Conservation (phyloP, 2,113 vertebrate genomes). For the Ptilonorhynchus violaceus region DNA sequence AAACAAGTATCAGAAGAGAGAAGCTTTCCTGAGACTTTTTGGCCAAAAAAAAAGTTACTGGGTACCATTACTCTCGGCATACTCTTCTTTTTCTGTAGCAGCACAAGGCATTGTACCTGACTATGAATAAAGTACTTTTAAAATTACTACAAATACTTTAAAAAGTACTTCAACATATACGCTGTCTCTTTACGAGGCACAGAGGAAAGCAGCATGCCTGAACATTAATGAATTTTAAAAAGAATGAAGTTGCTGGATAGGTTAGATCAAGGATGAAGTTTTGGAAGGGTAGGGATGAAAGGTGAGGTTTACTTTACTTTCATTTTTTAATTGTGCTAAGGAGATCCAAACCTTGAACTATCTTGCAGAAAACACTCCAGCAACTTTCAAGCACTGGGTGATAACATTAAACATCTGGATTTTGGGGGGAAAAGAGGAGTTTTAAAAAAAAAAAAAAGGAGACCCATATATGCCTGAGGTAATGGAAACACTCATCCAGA, state of each 20-base stretch:
- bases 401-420: conserved; percentile 14
- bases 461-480: conserved; percentile 9
- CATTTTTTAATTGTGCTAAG: neutral
- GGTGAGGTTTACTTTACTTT: neutral
- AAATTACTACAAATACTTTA: neutral
- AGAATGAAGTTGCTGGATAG: neutral
- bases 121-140: neutral
- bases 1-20: neutral
- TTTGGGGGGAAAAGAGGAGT: neutral
- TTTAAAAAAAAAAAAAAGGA: neutral
- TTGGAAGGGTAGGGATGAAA: neutral
- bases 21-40: neutral
- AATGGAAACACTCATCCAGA: conserved; percentile 29
- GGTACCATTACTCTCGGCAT: neutral
- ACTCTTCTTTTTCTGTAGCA: neutral
- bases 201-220: neutral
- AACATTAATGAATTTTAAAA: neutral
- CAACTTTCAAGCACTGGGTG: neutral
- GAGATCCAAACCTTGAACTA: neutral
- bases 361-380: neutral
- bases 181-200: neutral
- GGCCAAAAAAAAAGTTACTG: neutral
- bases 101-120: neutral
- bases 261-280: neutral
- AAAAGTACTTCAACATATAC: neutral